Percentiles rank a stretch among this genome's conserved stretches.
Conservation (phyloP, 1,140 invertebrate genomes). For the Camponotus floridanus region DNA sequence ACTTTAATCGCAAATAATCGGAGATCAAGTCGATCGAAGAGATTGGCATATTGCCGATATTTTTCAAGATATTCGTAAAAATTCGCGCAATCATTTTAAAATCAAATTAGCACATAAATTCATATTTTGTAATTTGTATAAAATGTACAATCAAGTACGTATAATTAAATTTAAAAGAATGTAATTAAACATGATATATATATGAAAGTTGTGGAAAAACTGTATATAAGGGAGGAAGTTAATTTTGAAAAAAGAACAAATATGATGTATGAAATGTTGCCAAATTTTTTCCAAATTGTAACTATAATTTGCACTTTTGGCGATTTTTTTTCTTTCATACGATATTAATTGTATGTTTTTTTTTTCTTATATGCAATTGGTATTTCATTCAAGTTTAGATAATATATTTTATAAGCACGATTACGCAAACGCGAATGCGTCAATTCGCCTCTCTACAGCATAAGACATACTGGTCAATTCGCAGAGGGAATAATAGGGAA, state of each 20-base stretch:
- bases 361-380: neutral
- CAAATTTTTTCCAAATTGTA: neutral
- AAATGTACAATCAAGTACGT: neutral
- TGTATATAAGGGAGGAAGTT: neutral
- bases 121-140: neutral
- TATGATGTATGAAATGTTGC: neutral
- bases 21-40: neutral
- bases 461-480: neutral
- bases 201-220: neutral
- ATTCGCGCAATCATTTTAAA: neutral
- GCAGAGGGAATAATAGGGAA: neutral
- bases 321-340: neutral
- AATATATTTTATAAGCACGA: no score
- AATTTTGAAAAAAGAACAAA: neutral
- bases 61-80: no score
- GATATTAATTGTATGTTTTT: neutral
- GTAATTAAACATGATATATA: neutral
- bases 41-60: no score
- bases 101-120: neutral
- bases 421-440: slow-evolving; percentile 41
- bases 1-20: slow-evolving; percentile 22
- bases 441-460: slow-evolving; percentile 12
- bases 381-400: no score
- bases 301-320: slow-evolving; percentile 2
- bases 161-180: neutral